Evolutionary conservation across 2,113 vertebrate species (phyloP).

Genomic region (Microcebus murinus): DNA sequence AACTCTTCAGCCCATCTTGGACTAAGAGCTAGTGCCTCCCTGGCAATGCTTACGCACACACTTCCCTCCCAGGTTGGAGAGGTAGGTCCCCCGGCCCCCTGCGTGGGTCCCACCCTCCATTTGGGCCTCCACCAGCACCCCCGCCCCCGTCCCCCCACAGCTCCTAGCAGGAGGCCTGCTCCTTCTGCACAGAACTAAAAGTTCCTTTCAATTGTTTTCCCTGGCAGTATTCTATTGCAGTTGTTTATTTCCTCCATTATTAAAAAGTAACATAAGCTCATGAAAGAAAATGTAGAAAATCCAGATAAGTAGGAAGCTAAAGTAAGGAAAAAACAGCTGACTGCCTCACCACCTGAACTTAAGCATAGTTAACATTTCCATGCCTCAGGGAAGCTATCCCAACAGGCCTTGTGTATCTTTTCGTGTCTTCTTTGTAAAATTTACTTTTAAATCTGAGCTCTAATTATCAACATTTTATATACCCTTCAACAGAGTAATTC

Average conservation of each 20-base stretch:
- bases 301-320: not conserved
- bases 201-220: not conserved
- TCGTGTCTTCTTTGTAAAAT: not conserved
- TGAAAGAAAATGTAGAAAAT: not conserved
- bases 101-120: fast-evolving
- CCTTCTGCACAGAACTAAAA: not conserved
- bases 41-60: fast-evolving
- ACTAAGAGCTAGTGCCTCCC: not conserved
- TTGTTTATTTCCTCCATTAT: not conserved
- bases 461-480: not conserved
- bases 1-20: not conserved
- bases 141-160: not conserved
- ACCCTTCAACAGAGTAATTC: not conserved
- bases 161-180: not conserved
- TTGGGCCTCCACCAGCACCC: fast-evolving
- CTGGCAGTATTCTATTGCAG: not conserved
- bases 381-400: not conserved
- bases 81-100: fast-evolving
- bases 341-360: not conserved
- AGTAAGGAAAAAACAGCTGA: not conserved
- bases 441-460: not conserved
- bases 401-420: not conserved
- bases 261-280: not conserved
- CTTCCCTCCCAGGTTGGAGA: not conserved
- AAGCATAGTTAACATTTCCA: not conserved